Percentiles rank a stretch among this genome's conserved stretches.
Evolutionary conservation across 53 echinoderm and acorn worm species (phyloP).

Genomic region (Actinopyga echinites): DNA sequence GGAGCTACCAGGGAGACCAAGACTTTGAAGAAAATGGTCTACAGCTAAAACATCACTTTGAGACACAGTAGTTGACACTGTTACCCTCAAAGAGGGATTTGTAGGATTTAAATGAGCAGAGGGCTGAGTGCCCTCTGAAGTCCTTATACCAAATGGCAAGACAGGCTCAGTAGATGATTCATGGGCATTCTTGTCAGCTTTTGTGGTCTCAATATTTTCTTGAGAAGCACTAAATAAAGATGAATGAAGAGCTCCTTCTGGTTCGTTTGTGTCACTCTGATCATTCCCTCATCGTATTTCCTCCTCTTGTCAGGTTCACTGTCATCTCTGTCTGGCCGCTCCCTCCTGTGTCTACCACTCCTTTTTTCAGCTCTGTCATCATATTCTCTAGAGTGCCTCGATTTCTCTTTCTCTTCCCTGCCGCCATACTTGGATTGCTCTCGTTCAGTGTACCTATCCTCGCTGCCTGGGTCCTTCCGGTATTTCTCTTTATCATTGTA

Average conservation of each 20-base stretch:
- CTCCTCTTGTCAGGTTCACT: no score
- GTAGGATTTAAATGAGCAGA: no score
- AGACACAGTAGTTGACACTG: not conserved
- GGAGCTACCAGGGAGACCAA: conserved; percentile 13
- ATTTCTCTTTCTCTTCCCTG: conserved; percentile 15
- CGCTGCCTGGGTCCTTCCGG: not conserved
- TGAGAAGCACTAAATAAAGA: not conserved
- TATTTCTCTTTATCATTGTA: conserved; percentile 5
- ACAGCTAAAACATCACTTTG: conserved; percentile 12
- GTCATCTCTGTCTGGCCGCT: not conserved
- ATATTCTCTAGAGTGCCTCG: not conserved
- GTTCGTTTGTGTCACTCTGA: not conserved
- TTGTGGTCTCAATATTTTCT: no score
- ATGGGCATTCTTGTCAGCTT: no score
- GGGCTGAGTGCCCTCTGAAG: no score
- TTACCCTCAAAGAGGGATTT: no score
- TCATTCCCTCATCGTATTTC: not conserved
- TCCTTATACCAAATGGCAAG: no score
- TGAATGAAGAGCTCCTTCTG: not conserved
- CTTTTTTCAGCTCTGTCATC: not conserved
- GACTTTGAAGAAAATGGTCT: conserved; percentile 29
- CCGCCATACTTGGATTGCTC: conserved; percentile 3
- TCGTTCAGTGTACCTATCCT: not conserved
- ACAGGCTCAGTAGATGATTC: no score
- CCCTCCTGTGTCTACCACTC: no score